These are phyloP conservation scores for Liolophura sinensis DNA, from an alignment of 1,140 invertebrate genomes.

Conservation along the genomic window DNA sequence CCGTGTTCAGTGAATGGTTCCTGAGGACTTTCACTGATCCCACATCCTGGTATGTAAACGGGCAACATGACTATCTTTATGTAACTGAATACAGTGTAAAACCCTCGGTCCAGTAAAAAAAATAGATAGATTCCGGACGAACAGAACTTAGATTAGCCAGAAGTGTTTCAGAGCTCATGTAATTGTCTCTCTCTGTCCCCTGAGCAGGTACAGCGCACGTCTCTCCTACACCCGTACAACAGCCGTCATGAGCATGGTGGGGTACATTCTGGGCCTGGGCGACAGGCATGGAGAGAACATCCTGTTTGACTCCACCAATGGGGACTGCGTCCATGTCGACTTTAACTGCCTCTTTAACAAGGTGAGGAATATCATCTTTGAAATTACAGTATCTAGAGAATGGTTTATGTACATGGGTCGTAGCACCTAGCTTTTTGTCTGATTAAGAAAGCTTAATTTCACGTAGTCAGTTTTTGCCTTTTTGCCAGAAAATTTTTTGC, in stretches of 20 bases:
- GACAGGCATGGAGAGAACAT: slow-evolving; percentile 99
- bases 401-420: neutral
- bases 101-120: no score
- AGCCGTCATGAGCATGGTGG: slow-evolving; percentile 98
- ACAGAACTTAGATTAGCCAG: no score
- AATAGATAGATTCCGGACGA: neutral
- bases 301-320: slow-evolving; percentile 85
- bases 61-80: no score
- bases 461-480: slow-evolving; percentile 9
- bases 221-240: slow-evolving; percentile 85
- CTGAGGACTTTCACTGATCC: slow-evolving; percentile 84
- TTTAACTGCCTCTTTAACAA: slow-evolving; percentile 98
- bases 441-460: neutral
- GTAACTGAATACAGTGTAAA: no score
- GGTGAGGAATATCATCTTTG: no score
- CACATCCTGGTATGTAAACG: slow-evolving; percentile 76
- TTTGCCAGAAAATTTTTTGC: neutral
- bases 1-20: slow-evolving; percentile 92
- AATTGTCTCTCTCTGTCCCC: no score
- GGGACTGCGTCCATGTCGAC: slow-evolving; percentile 96
- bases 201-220: slow-evolving; percentile 68
- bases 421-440: neutral
- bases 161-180: no score
- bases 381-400: no score
- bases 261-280: slow-evolving; percentile 95